Conservation (phyloP, 2,888 invertebrate genomes). For the Gryllus longicercus region DNA sequence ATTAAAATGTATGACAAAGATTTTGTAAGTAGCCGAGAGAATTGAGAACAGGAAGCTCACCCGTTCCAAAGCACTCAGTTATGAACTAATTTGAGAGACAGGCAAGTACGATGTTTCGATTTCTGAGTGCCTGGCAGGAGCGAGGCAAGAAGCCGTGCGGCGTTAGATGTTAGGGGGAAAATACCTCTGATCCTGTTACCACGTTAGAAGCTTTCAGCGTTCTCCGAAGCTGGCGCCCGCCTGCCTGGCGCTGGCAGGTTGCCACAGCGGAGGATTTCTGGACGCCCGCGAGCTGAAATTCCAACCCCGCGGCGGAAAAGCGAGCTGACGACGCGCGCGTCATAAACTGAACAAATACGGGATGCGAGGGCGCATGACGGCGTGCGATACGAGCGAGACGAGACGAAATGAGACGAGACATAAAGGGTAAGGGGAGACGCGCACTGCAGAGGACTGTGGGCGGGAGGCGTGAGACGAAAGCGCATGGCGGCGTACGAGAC, state of each 20-base stretch:
- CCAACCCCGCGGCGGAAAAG: background rate
- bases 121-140: background rate
- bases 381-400: too few species aligned
- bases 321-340: too few species aligned
- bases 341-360: too few species aligned
- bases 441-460: too few species aligned
- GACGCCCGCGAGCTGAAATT: background rate
- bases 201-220: background rate
- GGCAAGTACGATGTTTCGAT: background rate
- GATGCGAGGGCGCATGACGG: too few species aligned
- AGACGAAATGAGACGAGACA: too few species aligned
- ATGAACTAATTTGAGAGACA: background rate
- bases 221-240: background rate
- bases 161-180: background rate
- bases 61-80: background rate
- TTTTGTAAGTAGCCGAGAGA: too few species aligned
- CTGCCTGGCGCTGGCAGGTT: background rate
- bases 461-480: too few species aligned
- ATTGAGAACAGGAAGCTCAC: too few species aligned
- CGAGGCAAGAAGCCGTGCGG: background rate
- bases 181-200: constrained; percentile 17
- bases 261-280: background rate
- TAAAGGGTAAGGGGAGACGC: too few species aligned
- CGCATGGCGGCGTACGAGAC: too few species aligned
- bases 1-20: too few species aligned